phyloP scores from a whole-genome alignment of 2,888 invertebrate species.

The Entomobrya proxima region DNA sequence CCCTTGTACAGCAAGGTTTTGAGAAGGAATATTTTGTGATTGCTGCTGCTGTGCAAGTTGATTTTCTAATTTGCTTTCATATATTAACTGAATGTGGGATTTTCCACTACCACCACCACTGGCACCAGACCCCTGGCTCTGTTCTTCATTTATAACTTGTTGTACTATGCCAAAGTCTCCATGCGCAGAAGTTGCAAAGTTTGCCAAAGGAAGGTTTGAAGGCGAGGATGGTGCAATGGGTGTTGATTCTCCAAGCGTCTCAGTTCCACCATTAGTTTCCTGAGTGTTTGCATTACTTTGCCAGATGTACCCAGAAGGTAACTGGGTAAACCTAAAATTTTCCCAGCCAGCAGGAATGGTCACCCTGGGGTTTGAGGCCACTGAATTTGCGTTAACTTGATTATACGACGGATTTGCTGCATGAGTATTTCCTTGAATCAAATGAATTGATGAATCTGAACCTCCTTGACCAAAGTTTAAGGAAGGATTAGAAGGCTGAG shows the following conservation, averaged over 20 bases:
- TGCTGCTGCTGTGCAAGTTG: not conserved
- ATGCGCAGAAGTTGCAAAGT: not conserved
- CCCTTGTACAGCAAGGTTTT: not conserved
- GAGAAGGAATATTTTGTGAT: not conserved
- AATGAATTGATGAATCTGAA: not conserved
- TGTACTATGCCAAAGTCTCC: constrained; percentile 35
- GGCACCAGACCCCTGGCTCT: not conserved
- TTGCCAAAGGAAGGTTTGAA: not conserved
- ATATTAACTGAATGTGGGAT: constrained; percentile 24
- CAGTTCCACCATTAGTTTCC: not conserved
- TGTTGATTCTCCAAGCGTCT: not conserved
- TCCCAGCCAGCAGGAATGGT: constrained; percentile 1
- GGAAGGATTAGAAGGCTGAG: not conserved
- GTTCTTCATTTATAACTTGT: constrained; percentile 25
- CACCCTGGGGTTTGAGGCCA: not conserved
- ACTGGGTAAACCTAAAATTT: constrained; percentile 21
- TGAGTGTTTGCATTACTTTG: constrained; percentile 1
- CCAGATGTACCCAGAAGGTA: constrained; percentile 46
- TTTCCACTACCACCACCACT: too few relatives aligned
- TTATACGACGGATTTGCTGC: not conserved
- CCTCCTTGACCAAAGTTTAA: not conserved
- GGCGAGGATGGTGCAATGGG: not conserved
- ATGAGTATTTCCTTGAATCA: not conserved
- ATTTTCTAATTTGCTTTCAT: constrained; percentile 41
- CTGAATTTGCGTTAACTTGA: not conserved